Conservation (phyloP, 2,888 invertebrate genomes). For the Drosophila mercatorum region DNA sequence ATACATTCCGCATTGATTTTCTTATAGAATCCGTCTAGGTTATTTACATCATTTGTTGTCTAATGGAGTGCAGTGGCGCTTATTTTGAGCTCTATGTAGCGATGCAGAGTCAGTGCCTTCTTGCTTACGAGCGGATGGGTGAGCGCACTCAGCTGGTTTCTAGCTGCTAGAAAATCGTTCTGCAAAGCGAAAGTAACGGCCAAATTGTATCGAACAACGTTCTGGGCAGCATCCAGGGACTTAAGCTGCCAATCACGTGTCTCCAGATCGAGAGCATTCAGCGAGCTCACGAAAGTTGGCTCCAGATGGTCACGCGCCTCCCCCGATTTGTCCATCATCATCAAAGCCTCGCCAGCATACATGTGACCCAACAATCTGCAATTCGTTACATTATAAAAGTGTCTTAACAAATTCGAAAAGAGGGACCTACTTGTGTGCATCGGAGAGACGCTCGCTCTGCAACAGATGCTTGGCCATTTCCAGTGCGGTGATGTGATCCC, state of each 20-base stretch:
- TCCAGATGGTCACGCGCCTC: slow-evolving; percentile 94
- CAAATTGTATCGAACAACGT: slow-evolving; percentile 91
- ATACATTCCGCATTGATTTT: slow-evolving; percentile 52
- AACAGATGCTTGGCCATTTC: slow-evolving; percentile 91
- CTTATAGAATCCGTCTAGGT: slow-evolving; percentile 55
- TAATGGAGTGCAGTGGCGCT: slow-evolving; percentile 48
- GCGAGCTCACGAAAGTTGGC: slow-evolving; percentile 88
- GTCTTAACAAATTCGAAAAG: too few species aligned
- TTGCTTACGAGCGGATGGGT: slow-evolving; percentile 81
- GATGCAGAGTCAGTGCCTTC: slow-evolving; percentile 84
- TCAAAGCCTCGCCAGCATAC: slow-evolving; percentile 95
- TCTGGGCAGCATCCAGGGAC: slow-evolving; percentile 88
- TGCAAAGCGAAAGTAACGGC: slow-evolving; percentile 90
- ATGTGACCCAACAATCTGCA: slow-evolving; percentile 92
- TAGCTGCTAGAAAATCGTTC: slow-evolving; percentile 89
- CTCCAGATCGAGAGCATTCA: slow-evolving; percentile 85
- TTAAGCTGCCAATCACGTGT: slow-evolving; percentile 86
- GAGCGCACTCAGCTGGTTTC: slow-evolving; percentile 74
- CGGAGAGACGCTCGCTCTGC: slow-evolving; percentile 89
- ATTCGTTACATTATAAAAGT: background rate
- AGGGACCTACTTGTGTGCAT: slow-evolving; percentile 87
- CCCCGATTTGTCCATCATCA: slow-evolving; percentile 91
- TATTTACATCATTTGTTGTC: slow-evolving; percentile 72
- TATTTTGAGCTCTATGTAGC: slow-evolving; percentile 85
- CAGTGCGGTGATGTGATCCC: slow-evolving; percentile 92